phyloP scores from a whole-genome alignment of 2,113 vertebrate species.

The Phrynosoma blainvillii region DNA sequence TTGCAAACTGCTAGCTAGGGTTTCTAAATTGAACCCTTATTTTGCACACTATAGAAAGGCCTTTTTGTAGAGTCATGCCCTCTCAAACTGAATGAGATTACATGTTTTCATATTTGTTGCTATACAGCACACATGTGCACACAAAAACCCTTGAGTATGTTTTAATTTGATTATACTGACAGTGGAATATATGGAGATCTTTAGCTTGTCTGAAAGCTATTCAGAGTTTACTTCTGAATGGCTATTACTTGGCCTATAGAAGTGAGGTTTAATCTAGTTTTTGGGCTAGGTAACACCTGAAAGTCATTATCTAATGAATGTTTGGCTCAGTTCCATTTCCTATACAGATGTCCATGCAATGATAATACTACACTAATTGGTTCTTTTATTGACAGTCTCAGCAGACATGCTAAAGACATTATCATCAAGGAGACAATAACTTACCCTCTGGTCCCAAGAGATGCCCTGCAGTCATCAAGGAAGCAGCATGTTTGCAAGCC shows the following conservation, averaged over 20 bases:
- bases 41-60: conserved; percentile 47
- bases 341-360: not conserved
- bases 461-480: not conserved
- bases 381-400: conserved; percentile 30
- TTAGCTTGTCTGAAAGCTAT: not conserved
- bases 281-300: conserved; percentile 21
- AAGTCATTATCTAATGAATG: conserved; percentile 17
- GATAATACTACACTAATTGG: conserved; percentile 43
- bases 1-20: conserved; percentile 71
- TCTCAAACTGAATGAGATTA: rapidly evolving
- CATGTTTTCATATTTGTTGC: not conserved
- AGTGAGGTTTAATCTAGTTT: conserved; percentile 9
- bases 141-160: not conserved
- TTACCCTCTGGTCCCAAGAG: conserved; percentile 2
- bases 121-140: not conserved
- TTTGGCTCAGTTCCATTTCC: not conserved
- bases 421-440: conserved; percentile 33
- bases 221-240: not conserved
- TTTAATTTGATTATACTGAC: not conserved
- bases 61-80: conserved; percentile 1
- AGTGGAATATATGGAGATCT: not conserved
- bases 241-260: not conserved
- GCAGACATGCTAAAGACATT: conserved; percentile 32
- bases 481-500: not conserved
- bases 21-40: conserved; percentile 64